Percentiles rank a stretch among this genome's conserved stretches.
phyloP scores from a whole-genome alignment of 2,888 invertebrate species.

The Synanthedon vespiformis region DNA sequence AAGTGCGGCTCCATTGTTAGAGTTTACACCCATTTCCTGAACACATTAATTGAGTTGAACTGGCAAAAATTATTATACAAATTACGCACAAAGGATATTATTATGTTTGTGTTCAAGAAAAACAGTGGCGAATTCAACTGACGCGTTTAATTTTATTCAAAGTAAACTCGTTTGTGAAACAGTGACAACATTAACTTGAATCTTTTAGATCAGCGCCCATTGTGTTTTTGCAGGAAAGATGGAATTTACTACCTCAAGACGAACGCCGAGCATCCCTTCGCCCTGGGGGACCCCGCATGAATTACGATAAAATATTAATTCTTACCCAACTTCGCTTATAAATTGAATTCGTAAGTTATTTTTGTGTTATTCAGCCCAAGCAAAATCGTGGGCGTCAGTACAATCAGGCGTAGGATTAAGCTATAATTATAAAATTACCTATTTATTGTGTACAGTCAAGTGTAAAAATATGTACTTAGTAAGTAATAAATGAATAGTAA shows the following conservation, averaged over 20 bases:
- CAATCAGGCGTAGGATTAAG: too few relatives aligned
- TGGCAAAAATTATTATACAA: too few relatives aligned
- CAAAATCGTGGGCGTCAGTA: too few relatives aligned
- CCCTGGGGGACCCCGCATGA: constrained; percentile 43
- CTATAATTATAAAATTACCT: too few relatives aligned
- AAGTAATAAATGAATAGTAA: too few relatives aligned
- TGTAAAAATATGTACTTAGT: too few relatives aligned
- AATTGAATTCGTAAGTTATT: constrained; percentile 24
- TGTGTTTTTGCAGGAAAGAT: constrained; percentile 62
- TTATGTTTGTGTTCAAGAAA: constrained; percentile 27
- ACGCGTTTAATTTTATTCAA: constrained; percentile 43
- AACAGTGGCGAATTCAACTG: constrained; percentile 26
- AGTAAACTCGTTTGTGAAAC: constrained; percentile 35
- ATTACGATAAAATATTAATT: constrained; percentile 36
- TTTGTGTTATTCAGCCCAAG: not conserved
- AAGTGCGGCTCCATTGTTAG: too few relatives aligned
- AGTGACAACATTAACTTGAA: constrained; percentile 35
- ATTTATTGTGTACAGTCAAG: too few relatives aligned
- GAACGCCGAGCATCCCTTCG: constrained; percentile 62
- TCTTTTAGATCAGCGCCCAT: constrained; percentile 35
- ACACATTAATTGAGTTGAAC: not conserved
- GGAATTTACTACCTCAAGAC: constrained; percentile 70
- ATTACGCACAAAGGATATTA: constrained; percentile 23
- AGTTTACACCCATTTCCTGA: not conserved
- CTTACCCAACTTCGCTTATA: constrained; percentile 39